Conservation (phyloP, 2,888 invertebrate species). For the Matsumyia berberina region DNA sequence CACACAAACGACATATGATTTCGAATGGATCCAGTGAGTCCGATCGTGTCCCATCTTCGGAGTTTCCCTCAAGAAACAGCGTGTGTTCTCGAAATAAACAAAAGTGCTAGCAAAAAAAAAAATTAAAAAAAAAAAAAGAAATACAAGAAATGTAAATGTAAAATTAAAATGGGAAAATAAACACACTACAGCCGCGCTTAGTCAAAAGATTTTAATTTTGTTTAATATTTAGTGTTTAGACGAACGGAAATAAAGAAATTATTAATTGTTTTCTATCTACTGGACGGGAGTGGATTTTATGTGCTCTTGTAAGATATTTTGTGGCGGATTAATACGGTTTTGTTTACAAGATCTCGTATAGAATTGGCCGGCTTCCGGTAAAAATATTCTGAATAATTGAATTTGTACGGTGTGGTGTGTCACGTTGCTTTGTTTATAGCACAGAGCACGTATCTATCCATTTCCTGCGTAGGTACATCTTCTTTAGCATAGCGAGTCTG, state of each 20-base stretch:
- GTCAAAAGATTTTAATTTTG: constrained; percentile 7
- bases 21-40: constrained; percentile 63
- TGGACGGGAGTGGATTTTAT: constrained; percentile 17
- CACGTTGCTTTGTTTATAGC: not conserved
- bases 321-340: constrained; percentile 28
- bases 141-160: constrained; percentile 44
- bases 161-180: constrained; percentile 39
- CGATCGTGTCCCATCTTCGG: constrained; percentile 64
- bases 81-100: constrained; percentile 57
- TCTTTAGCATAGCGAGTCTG: not conserved
- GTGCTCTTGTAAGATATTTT: constrained; percentile 19
- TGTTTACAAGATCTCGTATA: constrained; percentile 19
- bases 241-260: constrained; percentile 1
- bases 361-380: constrained; percentile 14
- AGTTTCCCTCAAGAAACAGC: constrained; percentile 27
- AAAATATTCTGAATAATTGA: not conserved
- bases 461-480: not conserved
- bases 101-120: constrained; percentile 9
- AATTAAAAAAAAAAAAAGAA: constrained; percentile 3
- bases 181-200: constrained; percentile 16
- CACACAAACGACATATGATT: constrained; percentile 52
- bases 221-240: not conserved
- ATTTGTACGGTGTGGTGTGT: constrained; percentile 7
- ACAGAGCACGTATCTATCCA: not conserved
- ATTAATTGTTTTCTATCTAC: constrained; percentile 9